Conservation (phyloP, 2,113 vertebrate species). For the Antennarius striatus region DNA sequence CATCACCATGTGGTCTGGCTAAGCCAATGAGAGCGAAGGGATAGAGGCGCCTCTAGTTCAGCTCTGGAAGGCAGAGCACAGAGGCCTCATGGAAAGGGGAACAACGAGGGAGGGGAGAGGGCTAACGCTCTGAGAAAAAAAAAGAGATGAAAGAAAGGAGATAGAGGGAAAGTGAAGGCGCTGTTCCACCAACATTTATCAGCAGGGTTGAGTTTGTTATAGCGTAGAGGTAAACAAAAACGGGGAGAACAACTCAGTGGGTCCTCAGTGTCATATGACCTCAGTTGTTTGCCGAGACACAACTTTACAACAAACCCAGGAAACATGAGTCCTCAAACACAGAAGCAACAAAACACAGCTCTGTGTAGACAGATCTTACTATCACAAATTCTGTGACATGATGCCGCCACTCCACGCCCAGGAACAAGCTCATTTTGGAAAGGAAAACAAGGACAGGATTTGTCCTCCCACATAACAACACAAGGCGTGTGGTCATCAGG, state of each 20-base stretch:
- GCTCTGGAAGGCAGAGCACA: constrained; percentile 56
- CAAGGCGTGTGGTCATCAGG: not conserved
- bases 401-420: constrained; percentile 59
- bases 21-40: constrained; percentile 66
- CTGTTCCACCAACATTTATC: constrained; percentile 18
- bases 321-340: constrained; percentile 44
- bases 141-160: constrained; percentile 38
- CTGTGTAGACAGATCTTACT: constrained; percentile 30
- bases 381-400: constrained; percentile 40
- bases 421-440: constrained; percentile 24
- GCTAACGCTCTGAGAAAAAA: constrained; percentile 22
- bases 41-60: constrained; percentile 61
- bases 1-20: constrained; percentile 77
- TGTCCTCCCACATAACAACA: constrained; percentile 19
- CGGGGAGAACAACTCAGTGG: constrained; percentile 44
- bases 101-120: constrained; percentile 19
- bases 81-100: constrained; percentile 69
- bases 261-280: constrained; percentile 56
- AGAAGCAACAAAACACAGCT: constrained; percentile 19
- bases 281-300: constrained; percentile 63
- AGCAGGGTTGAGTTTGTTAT: not conserved
- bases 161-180: constrained; percentile 24
- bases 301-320: constrained; percentile 65
- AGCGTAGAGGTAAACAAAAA: not conserved
- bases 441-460: not conserved